Conservation (phyloP, 2,888 invertebrate species). For the Sminthurides aquaticus region DNA sequence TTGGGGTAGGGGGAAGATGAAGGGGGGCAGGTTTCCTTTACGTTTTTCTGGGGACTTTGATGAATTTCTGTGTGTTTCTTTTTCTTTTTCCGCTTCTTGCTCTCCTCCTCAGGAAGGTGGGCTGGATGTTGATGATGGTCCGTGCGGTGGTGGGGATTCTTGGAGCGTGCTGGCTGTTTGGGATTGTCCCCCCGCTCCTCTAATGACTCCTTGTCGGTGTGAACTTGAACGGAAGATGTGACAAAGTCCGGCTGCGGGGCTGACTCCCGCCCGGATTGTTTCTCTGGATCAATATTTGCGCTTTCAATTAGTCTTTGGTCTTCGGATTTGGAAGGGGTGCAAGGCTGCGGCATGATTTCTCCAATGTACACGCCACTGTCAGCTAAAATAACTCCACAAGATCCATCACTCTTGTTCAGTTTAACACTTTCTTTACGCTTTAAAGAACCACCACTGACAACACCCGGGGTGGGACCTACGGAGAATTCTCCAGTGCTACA, state of each 20-base stretch:
- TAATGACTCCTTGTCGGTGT: constrained; percentile 4
- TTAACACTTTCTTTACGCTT: constrained; percentile 1
- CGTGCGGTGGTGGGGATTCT: background rate
- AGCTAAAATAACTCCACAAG: background rate
- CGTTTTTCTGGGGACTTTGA: background rate
- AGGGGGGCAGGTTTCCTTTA: background rate
- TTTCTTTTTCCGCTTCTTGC: constrained; percentile 1
- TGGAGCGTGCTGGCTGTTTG: background rate
- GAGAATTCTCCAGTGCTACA: background rate
- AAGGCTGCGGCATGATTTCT: background rate
- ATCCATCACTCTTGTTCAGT: constrained; percentile 4
- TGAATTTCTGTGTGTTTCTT: background rate
- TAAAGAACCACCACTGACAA: background rate
- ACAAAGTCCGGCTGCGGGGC: background rate
- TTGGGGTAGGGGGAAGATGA: too few species aligned
- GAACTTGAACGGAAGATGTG: constrained; percentile 2
- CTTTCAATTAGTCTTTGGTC: background rate
- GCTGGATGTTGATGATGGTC: background rate
- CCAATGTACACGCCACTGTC: constrained; percentile 23
- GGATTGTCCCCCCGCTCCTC: background rate
- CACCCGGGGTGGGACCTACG: background rate
- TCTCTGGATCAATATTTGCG: background rate
- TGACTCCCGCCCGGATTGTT: background rate
- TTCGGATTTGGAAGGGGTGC: background rate
- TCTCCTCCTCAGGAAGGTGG: background rate